phyloP scores from a whole-genome alignment of 2,888 invertebrate species.

The Athalia rosae region DNA sequence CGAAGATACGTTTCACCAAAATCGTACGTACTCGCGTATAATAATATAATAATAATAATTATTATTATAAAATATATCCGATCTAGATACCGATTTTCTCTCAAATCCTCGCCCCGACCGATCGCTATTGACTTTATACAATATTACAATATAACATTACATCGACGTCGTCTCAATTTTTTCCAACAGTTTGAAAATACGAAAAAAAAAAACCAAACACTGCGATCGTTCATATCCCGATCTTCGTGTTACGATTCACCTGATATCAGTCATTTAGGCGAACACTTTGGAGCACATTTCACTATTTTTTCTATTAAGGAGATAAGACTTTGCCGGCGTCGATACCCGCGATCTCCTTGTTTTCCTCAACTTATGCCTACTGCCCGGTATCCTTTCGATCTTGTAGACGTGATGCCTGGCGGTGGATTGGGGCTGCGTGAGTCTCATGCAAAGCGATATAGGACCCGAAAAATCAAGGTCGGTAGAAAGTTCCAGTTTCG shows the following conservation, averaged over 20 bases:
- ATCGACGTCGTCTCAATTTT: no score
- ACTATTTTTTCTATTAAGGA: constrained; percentile 86
- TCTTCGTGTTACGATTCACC: not conserved
- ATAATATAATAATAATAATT: not conserved
- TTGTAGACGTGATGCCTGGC: constrained; percentile 80
- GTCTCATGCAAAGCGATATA: constrained; percentile 85
- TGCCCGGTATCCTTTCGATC: constrained; percentile 80
- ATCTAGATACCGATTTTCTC: constrained; percentile 9
- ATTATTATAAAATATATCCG: no score
- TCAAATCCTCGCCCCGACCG: constrained; percentile 9
- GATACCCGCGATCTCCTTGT: constrained; percentile 76
- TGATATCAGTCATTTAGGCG: constrained; percentile 55
- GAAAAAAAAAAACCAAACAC: constrained; percentile 22
- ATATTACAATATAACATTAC: not conserved
- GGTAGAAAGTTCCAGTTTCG: constrained; percentile 82
- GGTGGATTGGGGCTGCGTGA: constrained; percentile 81
- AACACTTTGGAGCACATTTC: constrained; percentile 80
- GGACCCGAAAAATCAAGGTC: constrained; percentile 86
- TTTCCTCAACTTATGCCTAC: constrained; percentile 78
- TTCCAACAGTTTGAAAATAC: not conserved
- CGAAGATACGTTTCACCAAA: constrained; percentile 48
- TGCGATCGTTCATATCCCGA: not conserved
- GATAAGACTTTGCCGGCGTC: constrained; percentile 83
- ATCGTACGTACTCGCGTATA: constrained; percentile 10
- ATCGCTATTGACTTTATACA: not conserved